A percentile compares a stretch with the other conserved stretches of the same genome.
Evolutionary conservation across 2,113 vertebrate species (phyloP).

Genomic region (Raja brachyura): DNA sequence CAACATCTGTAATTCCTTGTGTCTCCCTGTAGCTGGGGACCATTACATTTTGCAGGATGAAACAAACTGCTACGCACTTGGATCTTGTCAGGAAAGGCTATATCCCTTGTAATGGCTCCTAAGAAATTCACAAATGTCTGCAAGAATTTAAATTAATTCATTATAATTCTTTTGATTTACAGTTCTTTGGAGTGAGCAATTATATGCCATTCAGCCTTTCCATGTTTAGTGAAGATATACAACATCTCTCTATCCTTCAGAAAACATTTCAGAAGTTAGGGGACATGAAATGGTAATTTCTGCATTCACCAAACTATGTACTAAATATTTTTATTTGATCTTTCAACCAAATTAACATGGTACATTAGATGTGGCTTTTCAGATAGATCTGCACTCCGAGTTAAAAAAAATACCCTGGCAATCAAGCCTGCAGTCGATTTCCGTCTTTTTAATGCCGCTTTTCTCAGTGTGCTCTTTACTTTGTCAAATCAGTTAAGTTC

Average conservation of each 20-base stretch:
- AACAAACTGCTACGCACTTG: neutral
- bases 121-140: neutral
- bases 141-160: neutral
- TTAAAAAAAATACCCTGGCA: neutral
- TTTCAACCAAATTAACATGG: neutral
- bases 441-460: neutral
- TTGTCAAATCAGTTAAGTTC: neutral
- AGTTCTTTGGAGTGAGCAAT: neutral
- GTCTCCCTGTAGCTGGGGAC: neutral
- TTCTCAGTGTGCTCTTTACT: neutral
- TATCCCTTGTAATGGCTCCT: neutral
- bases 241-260: neutral
- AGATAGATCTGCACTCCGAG: neutral
- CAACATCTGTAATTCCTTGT: too few species aligned
- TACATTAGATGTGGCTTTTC: neutral
- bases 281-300: neutral
- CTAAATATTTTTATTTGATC: neutral
- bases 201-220: neutral
- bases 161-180: neutral
- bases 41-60: neutral
- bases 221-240: neutral
- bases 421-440: neutral
- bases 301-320: neutral
- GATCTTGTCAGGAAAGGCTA: neutral
- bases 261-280: neutral